Evolutionary conservation across 2,797 vertebrate genomes (phyloP).

Genomic region (Fringilla coelebs): DNA sequence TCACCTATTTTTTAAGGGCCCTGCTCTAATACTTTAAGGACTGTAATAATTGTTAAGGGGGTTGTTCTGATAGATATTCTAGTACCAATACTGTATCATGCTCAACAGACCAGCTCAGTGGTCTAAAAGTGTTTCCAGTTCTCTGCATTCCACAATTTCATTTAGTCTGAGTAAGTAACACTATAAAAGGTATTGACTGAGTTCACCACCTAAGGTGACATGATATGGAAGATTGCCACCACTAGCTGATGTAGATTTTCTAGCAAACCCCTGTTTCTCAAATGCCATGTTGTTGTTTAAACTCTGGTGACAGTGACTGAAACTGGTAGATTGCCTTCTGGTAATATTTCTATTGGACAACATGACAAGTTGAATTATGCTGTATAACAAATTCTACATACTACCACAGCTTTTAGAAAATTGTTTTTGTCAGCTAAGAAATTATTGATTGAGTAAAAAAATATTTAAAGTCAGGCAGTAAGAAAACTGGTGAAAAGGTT

Average conservation of each 20-base stretch:
- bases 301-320: conserved; percentile 51
- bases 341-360: conserved; percentile 62
- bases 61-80: not conserved
- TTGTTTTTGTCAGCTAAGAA: conserved; percentile 66
- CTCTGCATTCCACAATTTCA: not conserved
- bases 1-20: not conserved
- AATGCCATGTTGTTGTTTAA: conserved; percentile 36
- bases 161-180: not conserved
- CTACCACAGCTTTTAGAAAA: conserved; percentile 51
- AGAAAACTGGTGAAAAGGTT: conserved; percentile 38
- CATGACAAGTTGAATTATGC: conserved; percentile 60
- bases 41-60: not conserved
- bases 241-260: conserved; percentile 7
- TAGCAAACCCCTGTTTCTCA: conserved; percentile 33
- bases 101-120: not conserved
- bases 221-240: not conserved
- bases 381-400: conserved; percentile 61
- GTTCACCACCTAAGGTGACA: conserved; percentile 7
- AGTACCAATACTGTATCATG: not conserved
- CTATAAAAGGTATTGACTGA: conserved; percentile 15
- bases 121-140: not conserved
- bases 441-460: conserved; percentile 62
- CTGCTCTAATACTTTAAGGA: not conserved
- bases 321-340: conserved; percentile 52
- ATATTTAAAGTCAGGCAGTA: conserved; percentile 51